Evolutionary conservation across 2,797 vertebrate species (phyloP).

Genomic region (Vultur gryphus): DNA sequence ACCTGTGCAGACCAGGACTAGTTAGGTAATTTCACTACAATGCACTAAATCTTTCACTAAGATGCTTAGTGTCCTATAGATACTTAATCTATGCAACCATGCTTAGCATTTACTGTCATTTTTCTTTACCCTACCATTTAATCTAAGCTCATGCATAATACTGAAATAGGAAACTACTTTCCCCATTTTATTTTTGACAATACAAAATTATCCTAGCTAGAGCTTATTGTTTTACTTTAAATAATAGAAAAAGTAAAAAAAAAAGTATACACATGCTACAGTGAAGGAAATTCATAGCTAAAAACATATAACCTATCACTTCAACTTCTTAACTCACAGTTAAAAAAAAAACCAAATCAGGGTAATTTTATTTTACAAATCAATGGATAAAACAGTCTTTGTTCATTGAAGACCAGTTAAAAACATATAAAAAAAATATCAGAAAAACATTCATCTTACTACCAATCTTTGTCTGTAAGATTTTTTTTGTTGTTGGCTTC

Average conservation of each 20-base stretch:
- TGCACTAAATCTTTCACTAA: background rate
- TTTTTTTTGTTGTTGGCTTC: background rate
- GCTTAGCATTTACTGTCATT: background rate
- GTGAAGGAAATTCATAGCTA: background rate
- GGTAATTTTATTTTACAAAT: background rate
- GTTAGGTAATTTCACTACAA: background rate
- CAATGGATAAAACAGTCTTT: background rate
- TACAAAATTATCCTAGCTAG: background rate
- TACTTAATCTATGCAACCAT: background rate
- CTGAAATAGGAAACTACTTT: background rate
- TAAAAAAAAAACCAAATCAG: background rate
- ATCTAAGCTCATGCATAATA: background rate
- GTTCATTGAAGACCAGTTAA: background rate
- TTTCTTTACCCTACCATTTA: background rate
- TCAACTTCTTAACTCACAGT: background rate
- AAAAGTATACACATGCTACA: background rate
- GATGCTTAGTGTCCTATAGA: background rate
- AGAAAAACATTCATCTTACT: background rate
- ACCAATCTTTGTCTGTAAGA: background rate
- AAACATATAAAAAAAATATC: background rate
- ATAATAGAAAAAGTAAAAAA: background rate
- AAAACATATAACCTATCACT: background rate
- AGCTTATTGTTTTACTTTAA: background rate
- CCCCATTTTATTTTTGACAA: background rate
- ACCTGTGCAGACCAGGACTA: background rate